phyloP scores from a whole-genome alignment of 2,797 vertebrate species.

The Pogoniulus pusillus region DNA sequence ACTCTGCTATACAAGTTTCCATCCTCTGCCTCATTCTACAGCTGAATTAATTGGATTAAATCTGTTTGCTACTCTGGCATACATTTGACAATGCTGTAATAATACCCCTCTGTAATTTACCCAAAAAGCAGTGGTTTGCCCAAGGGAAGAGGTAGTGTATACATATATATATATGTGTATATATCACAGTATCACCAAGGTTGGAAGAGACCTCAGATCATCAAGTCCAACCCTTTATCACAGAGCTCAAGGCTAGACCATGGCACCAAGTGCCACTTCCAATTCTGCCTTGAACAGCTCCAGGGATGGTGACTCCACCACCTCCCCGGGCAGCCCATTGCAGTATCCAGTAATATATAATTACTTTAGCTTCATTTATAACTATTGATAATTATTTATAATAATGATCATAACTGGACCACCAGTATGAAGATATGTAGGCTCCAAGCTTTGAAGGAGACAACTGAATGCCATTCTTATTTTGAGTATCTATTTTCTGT shows the following conservation, averaged over 20 bases:
- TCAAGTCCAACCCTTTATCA: no score
- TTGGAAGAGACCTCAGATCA: no score
- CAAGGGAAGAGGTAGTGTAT: not conserved
- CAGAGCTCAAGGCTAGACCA: no score
- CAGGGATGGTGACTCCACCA: no score
- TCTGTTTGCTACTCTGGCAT: not conserved
- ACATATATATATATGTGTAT: no score
- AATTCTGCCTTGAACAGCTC: no score
- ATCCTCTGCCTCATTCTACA: not conserved
- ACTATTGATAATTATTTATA: not conserved
- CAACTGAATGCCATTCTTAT: not conserved
- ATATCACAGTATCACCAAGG: no score
- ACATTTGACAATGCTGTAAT: not conserved
- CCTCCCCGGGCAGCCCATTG: no score
- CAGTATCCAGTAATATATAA: no score
- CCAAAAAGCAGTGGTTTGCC: not conserved
- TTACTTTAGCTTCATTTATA: not conserved
- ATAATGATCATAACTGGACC: not conserved
- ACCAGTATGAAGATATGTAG: not conserved
- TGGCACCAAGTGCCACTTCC: no score
- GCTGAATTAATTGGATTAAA: not conserved
- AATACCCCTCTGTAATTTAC: not conserved
- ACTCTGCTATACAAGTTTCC: not conserved
- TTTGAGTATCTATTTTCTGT: conserved; percentile 33
- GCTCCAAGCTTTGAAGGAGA: conserved; percentile 15